Base-by-base conservation (phyloP, 2,113 vertebrate species). In the Plectropomus leopardus region DNA sequence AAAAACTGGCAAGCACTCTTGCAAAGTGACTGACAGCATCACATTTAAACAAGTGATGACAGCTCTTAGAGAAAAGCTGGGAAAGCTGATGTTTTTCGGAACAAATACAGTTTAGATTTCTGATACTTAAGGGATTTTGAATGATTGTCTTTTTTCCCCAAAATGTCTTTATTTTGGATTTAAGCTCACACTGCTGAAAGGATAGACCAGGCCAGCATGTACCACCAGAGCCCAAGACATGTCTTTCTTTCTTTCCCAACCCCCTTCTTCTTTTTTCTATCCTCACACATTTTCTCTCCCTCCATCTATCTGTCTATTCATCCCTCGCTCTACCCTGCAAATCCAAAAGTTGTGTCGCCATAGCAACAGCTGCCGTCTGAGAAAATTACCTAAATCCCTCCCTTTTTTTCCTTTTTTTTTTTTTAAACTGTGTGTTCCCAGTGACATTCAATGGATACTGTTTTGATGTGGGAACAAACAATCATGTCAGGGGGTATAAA, bases 311-410 rank as follows among this genome's bases (percentile, higher is more conserved):
- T 78, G 58, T 92, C 87, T 82, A 87, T 92, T 90, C 88, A 93
- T 88, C 85, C 86, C 76, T 83, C 66, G 40, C 84, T 76, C 84
- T 90, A 61, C 77, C 87, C 67, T 26, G 87, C 85, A 92, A 92
- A 94, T 89, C 92, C 90, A 85, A 95, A 95, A 95, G 92, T 94
- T 95, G 92, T 90, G 92, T 95, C 90, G 32, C 93, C 94, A 95
- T 95, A 93, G 95, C 93, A 95, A 95, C 94, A 95, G 91, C 94
- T 93, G 90, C 91, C 78, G 69, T 94, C 89, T 93, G 93, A 81
- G 28, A 94, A 95, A 93, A 93, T 90, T 93, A 92, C 93, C 92
- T 86, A 93, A 93, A 94, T 93, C 93, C 91, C 90, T 87, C 90
- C 79, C 78, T 82, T 88, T 75, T 84, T 75, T 36, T 51, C 17